Base-by-base conservation (phyloP, 2,113 vertebrate species). In the Pluvialis apricaria region DNA sequence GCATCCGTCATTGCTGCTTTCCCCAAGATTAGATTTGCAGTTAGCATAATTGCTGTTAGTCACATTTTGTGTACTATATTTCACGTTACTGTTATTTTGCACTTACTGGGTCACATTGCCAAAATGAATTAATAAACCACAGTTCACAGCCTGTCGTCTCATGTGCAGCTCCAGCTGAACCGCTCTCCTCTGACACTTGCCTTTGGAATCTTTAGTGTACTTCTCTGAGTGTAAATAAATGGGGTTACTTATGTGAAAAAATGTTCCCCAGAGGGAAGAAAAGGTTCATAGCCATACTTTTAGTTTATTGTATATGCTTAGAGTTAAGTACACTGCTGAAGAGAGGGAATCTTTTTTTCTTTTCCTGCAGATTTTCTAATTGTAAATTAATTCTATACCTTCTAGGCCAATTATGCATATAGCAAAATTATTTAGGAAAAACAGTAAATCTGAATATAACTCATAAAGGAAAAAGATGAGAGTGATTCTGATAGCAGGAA, bases 71-170 rank as follows among this genome's bases (percentile, higher is more conserved):
- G 44, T 60, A 57, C 61, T n/a, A 6, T 88, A 88, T 90, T 94
- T 93, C 61, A 84, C 9, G 44, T 81, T 82, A 40, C 26, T 75
- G 20, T 68, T 93, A 81, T 86, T 86, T 92, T 86, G 38, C 57
- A 86, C 26, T 86, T 92, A 71, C 12, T 68, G 75, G 71, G 38
- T 95, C 60, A 92, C n/a, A 40, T 77, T 96, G 88, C 51, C 76
- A 83, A 90, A 92, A 83, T 75, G 34, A 90, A 90, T 90, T 92
- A 96, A 92, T 81, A 92, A 88, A 78, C 29, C 55, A 81, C 55
- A 75, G 60, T 92, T 93, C 82, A 83, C 45, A 94, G 54, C 58
- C 68, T 11, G 1, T 75, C 15, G 28, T 90, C 51, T 88, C 60
- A 68, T 60, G 40, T 49, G 47, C 58, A 42, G 51, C 55, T 92